Percentiles rank a stretch among this genome's conserved stretches.
These are phyloP conservation scores for Oncorhynchus nerka DNA, from an alignment of 2,113 vertebrate species.

Conservation along the genomic window DNA sequence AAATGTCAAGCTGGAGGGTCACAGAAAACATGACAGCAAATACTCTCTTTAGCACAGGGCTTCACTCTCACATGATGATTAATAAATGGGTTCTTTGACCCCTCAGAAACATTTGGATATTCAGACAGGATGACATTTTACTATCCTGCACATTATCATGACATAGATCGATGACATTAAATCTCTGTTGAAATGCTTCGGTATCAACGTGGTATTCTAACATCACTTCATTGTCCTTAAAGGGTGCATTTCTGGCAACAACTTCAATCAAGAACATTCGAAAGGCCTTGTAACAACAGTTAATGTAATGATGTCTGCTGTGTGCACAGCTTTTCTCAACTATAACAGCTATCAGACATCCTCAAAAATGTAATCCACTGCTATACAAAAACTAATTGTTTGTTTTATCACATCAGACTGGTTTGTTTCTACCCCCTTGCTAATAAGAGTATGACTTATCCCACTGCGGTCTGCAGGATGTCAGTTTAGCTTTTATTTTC, in stretches of 20 bases:
- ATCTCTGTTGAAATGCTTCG: constrained; percentile 51
- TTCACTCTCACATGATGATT: constrained; percentile 8
- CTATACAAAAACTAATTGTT: constrained; percentile 19
- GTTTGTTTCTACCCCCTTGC: constrained; percentile 22
- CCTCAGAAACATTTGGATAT: constrained; percentile 47
- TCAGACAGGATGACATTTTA: constrained; percentile 55
- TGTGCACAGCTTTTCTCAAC: no score
- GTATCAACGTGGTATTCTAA: constrained; percentile 22
- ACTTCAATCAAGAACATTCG: no score
- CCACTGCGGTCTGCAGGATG: constrained; percentile 38
- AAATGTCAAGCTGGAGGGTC: constrained; percentile 60
- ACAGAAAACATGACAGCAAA: constrained; percentile 49
- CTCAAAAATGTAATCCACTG: not conserved
- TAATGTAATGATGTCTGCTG: no score
- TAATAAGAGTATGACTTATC: constrained; percentile 55
- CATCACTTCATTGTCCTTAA: not conserved
- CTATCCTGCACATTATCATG: constrained; percentile 41
- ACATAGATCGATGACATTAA: constrained; percentile 49
- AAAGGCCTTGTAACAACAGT: no score
- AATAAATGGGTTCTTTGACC: constrained; percentile 55
- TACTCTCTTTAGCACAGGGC: constrained; percentile 36
- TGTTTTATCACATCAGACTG: constrained; percentile 55
- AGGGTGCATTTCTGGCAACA: no score
- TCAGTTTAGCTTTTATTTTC: constrained; percentile 55
- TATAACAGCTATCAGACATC: not conserved